Evolutionary conservation across 2,797 vertebrate species (phyloP), one percentile per base, ranked within the genome.

Genomic region (Periophthalmus magnuspinnatus): DNA sequence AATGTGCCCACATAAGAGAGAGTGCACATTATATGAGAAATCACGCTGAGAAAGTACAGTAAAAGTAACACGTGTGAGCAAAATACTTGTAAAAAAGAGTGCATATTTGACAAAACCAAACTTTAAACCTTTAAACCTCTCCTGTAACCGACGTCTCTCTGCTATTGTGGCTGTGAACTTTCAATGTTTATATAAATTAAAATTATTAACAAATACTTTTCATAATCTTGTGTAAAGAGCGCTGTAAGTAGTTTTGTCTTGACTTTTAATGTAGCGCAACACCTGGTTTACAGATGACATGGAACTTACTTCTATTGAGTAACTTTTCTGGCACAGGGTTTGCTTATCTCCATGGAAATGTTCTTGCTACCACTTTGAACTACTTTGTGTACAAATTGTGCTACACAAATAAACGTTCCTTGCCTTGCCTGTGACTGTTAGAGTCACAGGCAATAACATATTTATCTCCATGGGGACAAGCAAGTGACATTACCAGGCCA

Each of bases 21-120:
- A 45, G 24, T 50, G 28, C 36, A 41, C 52, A 75, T 82, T 60
- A 72, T 74, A 21, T 36, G 50, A 6, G 75, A 45, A 72, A 69
- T 52, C 69, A 72, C 65, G 67, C 56, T 32, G 70, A 14, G 65
- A 38, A 66, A 76, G 5, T 72, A 48, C 59, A 47, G 52, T 70
- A 16, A 36, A 67, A 80, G 57, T 55, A 21, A 45, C 48, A 56
- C 52, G 63, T 47, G 21, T 38, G 55, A 36, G 11, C 8, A 59
- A n/a, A 33, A 17, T 3, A 16, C 66, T 41, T 16, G 33, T 28
- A 5, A 62, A 60, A 64, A 48, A 67, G 32, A 61, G 33, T 19
- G 17, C 33, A 60, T 36, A 60, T 60, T 60, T 60, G 58, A 60
- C 58, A 60, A 60, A 60, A 21, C 6, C 8, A 34, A 28, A 56